Conservation (phyloP, 2,113 vertebrate species). For the Cinclus cinclus region DNA sequence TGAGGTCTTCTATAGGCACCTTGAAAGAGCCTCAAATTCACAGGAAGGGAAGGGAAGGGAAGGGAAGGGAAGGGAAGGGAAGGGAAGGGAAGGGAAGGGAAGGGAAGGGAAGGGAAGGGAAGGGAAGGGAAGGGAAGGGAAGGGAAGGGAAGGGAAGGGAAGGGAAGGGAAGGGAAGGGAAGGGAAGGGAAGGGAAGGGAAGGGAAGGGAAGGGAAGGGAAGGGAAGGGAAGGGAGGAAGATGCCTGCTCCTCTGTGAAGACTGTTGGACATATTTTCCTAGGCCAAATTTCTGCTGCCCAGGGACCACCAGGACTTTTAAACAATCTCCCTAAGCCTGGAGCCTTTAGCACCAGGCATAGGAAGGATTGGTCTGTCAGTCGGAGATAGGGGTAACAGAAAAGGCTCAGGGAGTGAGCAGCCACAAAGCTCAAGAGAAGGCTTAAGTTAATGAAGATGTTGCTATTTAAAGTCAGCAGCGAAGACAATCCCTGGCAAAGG, state of each 20-base stretch:
- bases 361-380: background rate
- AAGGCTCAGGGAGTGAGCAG: background rate
- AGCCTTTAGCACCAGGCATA: background rate
- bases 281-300: background rate
- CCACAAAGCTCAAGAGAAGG: background rate
- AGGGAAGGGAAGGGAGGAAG: background rate
- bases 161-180: background rate
- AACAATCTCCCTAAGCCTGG: background rate
- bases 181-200: background rate
- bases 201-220: background rate
- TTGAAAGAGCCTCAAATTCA: background rate
- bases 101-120: background rate
- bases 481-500: slow-evolving; percentile 31
- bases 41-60: background rate
- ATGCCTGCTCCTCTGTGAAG: background rate
- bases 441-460: slow-evolving; percentile 29
- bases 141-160: background rate
- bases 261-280: background rate
- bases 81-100: background rate
- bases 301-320: background rate
- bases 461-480: background rate
- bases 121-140: background rate
- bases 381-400: background rate
- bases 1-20: background rate
- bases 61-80: background rate